Evolutionary conservation across 2,797 vertebrate species (phyloP), one percentile per base, ranked within the genome.

Genomic region (Aldrovandia affinis): DNA sequence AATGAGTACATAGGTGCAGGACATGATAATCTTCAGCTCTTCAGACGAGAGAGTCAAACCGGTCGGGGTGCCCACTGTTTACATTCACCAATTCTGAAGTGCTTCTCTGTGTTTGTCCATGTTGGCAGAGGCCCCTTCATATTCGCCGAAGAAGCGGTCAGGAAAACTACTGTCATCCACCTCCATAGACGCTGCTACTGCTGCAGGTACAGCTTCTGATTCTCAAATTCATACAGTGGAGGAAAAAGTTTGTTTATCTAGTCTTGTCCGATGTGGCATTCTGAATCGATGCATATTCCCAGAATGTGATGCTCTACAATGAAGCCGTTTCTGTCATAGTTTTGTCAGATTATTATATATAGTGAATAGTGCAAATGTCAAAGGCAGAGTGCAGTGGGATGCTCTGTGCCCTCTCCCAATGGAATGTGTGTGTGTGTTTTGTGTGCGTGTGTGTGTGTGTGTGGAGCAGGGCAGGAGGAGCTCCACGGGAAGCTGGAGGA

Each of bases 401-500:
- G 50, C 4, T 83, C 14, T 61, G 42, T 75, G n/a, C 59, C 44
- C 70, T n/a, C 33, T 65, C 54, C 12, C 82, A 78, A 44, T 83
- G 59, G n/a, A n/a, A n/a, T n/a, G n/a, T n/a, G n/a, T n/a, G n/a
- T n/a, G n/a, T n/a, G n/a, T n/a, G n/a, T n/a, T n/a, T n/a, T n/a
- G n/a, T n/a, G n/a, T n/a, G n/a, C 83, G 78, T 86, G 80, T 84
- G 36, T 85, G 36, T 78, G 50, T 14, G 52, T 92, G 92, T 39
- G 55, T 78, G 87, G 90, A 36, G 86, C 91, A 61, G 88, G 89
- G 14, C 73, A 83, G 59, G 95, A 95, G 89, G 93, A 94, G 86
- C 94, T 96, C 42, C 95, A 96, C 2, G 95, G 94, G 0, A 96
- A 95, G 90, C 87, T 96, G 87, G 95, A 96, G 47, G 94, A 95